These are phyloP conservation scores for Periplaneta americana DNA, from an alignment of 1,140 invertebrate genomes.

Conservation along the genomic window DNA sequence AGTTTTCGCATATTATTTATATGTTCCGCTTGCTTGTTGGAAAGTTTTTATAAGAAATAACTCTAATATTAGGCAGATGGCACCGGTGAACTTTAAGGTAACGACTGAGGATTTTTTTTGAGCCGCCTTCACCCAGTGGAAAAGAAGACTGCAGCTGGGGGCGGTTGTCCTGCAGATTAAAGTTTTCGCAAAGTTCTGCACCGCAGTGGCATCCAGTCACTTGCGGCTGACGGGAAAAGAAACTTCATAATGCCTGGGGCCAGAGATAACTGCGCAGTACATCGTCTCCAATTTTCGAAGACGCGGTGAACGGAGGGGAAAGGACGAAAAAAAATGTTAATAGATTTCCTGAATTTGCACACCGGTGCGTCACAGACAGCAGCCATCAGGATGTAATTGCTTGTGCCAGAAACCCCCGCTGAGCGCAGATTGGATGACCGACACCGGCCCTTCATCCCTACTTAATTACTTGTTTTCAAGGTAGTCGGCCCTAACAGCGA, in stretches of 20 bases:
- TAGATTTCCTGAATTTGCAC: neutral
- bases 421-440: neutral
- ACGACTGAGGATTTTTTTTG: neutral
- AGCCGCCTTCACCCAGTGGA: neutral
- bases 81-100: neutral
- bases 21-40: too few species aligned
- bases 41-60: too few species aligned
- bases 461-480: neutral
- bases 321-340: neutral
- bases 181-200: neutral
- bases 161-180: neutral
- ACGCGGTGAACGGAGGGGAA: neutral
- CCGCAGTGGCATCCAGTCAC: neutral
- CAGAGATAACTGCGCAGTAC: neutral
- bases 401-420: neutral
- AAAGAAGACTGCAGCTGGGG: neutral
- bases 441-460: neutral
- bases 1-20: too few species aligned
- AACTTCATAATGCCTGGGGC: neutral
- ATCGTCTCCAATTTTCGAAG: neutral
- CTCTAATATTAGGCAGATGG: neutral
- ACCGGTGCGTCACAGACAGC: neutral
- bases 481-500: neutral
- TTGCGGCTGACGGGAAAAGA: neutral
- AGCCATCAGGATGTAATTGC: neutral